Percentiles rank a stretch among this genome's conserved stretches.
Conservation (phyloP, 2,888 invertebrate species). For the Campoplex capitator region DNA sequence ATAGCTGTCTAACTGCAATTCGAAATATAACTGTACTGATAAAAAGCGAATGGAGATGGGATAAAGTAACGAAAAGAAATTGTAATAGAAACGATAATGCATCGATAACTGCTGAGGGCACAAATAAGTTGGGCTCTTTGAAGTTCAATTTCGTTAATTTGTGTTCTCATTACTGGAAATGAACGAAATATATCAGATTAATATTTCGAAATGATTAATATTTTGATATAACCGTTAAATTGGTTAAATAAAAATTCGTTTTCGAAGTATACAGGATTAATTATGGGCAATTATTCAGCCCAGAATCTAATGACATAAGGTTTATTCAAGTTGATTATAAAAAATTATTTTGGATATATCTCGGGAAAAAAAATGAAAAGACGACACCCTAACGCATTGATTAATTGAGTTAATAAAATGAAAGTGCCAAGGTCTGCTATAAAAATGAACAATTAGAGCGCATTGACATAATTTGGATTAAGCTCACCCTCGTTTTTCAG, state of each 20-base stretch:
- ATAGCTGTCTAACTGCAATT: not conserved
- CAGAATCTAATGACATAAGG: not conserved
- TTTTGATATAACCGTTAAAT: too few species aligned
- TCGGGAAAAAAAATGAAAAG: not conserved
- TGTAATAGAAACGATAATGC: not conserved
- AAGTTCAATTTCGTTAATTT: not conserved
- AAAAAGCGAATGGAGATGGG: not conserved
- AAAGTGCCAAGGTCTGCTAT: not conserved
- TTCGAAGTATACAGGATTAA: too few species aligned
- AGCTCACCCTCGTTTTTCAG: conserved; percentile 16
- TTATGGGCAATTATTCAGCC: too few species aligned
- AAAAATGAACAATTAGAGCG: conserved; percentile 31
- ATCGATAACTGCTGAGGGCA: not conserved
- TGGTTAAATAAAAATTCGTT: too few species aligned
- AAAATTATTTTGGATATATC: not conserved
- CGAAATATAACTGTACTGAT: not conserved
- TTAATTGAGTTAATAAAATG: conserved; percentile 6
- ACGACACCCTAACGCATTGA: not conserved
- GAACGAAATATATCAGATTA: too few species aligned
- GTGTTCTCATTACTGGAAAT: too few species aligned
- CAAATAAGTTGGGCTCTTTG: not conserved
- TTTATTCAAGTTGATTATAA: not conserved
- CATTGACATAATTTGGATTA: conserved; percentile 58
- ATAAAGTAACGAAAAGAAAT: not conserved
- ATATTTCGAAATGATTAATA: too few species aligned